A percentile compares a stretch with the other conserved stretches of the same genome.
phyloP scores from a whole-genome alignment of 2,888 invertebrate species.

The Euzophera pinguis region DNA sequence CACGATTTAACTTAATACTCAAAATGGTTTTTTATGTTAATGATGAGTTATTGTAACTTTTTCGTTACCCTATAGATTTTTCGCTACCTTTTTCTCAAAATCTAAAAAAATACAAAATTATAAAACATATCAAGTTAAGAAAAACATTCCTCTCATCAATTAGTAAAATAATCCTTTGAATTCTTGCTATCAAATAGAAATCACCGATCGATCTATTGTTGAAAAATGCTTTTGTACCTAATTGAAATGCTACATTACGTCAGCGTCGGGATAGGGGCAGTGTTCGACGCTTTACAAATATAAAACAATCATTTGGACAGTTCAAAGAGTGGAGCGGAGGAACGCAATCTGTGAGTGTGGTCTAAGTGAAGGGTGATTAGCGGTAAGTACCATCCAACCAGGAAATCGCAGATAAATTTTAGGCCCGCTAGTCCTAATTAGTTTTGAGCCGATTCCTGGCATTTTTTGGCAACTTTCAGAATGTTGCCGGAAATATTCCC shows the following conservation, averaged over 20 bases:
- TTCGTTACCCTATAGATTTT: too few relatives aligned
- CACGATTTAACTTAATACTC: too few relatives aligned
- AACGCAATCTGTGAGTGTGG: slow-evolving; percentile 51
- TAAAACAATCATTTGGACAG: slow-evolving; percentile 78
- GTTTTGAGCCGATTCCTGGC: too few relatives aligned
- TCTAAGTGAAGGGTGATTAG: slow-evolving; percentile 22
- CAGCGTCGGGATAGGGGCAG: slow-evolving; percentile 64
- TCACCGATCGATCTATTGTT: slow-evolving; percentile 52
- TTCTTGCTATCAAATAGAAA: slow-evolving; percentile 43
- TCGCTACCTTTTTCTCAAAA: too few relatives aligned
- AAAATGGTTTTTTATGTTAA: too few relatives aligned
- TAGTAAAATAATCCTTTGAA: slow-evolving; percentile 36
- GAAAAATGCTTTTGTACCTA: slow-evolving; percentile 58
- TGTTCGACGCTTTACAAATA: slow-evolving; percentile 70
- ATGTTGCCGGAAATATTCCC: too few relatives aligned
- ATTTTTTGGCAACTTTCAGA: too few relatives aligned
- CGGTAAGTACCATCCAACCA: too few relatives aligned
- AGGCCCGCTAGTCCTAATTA: too few relatives aligned
- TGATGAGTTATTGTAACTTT: too few relatives aligned
- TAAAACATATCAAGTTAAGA: background rate
- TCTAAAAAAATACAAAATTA: background rate
- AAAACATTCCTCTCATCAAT: slow-evolving; percentile 26
- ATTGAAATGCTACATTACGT: slow-evolving; percentile 74
- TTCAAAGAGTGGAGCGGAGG: slow-evolving; percentile 68
- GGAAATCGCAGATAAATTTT: too few relatives aligned